Evolutionary conservation across 2,888 invertebrate genomes (phyloP), one percentile per base, ranked within the genome.

Genomic region (Geophilus truncorum): DNA sequence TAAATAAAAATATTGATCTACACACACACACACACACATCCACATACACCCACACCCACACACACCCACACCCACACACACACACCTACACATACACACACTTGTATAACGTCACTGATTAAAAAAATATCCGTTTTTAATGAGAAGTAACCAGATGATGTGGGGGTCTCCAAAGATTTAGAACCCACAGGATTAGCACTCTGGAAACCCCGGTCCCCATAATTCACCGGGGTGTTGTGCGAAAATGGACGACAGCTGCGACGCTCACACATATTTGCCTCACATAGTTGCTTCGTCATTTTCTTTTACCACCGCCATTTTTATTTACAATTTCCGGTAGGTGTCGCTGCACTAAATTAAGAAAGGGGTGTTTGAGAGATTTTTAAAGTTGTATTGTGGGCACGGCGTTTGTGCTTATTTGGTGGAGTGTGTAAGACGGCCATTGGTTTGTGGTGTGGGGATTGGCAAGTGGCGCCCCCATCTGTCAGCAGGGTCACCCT

Each of bases 401-500:
- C 51, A 51, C 6, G n/a, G 51, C 18, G 12, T 3, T 51, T 15
- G 51, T 51, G 15, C 51, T 51, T 51, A 51, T 12, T 51, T 51
- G 51, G 51, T 36, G 36, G 12, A 36, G 36, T 36, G 36, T 36
- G 12, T 36, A 51, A 51, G 51, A 18, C 51, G 51, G 51, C 51
- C 51, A 51, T 51, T 51, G 7, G 51, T 51, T 51, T 51, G 51
- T 18, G 51, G 51, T 51, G 51, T 51, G 75, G 32, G 77, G 77
- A 77, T 77, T 77, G 77, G 77, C 77, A 77, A 32, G 30, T 77
- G 77, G 77, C 32, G 25, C 30, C 77, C 77, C 77, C 21, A 32
- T 77, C 77, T 77, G 77, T 77, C 77, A 77, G 21, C 34, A 21
- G 77, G 77, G 77, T 77, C 30, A 77, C 77, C 25, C 77, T 32